Evolutionary conservation across 1,140 invertebrate species (phyloP).

Genomic region (Apolygus lucorum): DNA sequence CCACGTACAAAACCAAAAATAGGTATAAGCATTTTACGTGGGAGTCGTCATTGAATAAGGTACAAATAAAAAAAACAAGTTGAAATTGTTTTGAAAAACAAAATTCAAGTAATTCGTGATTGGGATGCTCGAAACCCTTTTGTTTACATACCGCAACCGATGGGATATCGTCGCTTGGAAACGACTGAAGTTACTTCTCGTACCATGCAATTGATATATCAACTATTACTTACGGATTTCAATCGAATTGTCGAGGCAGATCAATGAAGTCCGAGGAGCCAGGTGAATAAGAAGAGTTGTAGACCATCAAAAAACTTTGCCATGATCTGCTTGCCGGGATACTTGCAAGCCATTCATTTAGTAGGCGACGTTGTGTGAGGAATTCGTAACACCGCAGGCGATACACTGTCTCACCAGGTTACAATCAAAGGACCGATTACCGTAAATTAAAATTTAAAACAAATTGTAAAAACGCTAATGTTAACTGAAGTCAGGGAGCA

Average conservation of each 20-base stretch:
- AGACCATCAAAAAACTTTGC: background rate
- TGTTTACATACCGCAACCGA: background rate
- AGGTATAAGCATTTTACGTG: background rate
- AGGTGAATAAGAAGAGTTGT: background rate
- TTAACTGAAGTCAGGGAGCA: background rate
- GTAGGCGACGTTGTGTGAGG: too few relatives aligned
- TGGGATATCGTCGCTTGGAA: background rate
- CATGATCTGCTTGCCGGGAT: background rate
- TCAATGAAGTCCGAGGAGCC: background rate
- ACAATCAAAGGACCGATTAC: too few relatives aligned
- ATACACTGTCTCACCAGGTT: too few relatives aligned
- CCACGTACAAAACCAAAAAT: background rate
- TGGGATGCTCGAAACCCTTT: background rate
- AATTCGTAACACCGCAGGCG: too few relatives aligned
- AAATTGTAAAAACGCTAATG: too few relatives aligned
- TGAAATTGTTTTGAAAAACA: background rate
- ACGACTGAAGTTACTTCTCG: background rate
- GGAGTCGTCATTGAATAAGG: background rate
- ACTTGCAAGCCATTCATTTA: background rate
- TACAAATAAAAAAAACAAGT: background rate
- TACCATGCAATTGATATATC: background rate
- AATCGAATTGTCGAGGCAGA: background rate
- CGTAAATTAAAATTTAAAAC: too few relatives aligned
- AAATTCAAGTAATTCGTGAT: background rate
- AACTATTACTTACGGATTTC: background rate